Conservation (phyloP, 1,140 invertebrate genomes). For the Pseudomyrmex cubaensis region DNA sequence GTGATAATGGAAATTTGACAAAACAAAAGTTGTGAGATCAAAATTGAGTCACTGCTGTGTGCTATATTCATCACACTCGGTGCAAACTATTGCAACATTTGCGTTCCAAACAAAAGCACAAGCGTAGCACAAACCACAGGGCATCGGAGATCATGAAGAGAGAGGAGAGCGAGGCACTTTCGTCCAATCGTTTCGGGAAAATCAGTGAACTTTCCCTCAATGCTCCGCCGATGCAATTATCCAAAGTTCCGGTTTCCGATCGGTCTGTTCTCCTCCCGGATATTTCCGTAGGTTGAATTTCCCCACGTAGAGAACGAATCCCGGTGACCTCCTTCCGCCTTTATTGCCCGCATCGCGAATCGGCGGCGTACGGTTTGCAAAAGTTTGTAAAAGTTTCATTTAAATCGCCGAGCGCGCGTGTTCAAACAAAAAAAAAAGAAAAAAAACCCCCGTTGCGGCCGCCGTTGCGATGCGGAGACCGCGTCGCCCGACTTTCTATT, state of each 20-base stretch:
- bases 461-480: not conserved
- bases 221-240: conserved; percentile 62
- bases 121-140: not conserved
- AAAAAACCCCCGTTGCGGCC: not conserved
- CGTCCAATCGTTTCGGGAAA: conserved; percentile 10
- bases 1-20: too few species aligned
- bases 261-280: conserved; percentile 38
- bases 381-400: conserved; percentile 63
- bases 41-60: not conserved
- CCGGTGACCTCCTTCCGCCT: conserved; percentile 60
- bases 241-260: conserved; percentile 60
- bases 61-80: not conserved
- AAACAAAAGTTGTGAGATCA: not conserved
- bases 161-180: not conserved
- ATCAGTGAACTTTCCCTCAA: conserved; percentile 54
- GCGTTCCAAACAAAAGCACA: conserved; percentile 5
- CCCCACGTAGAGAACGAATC: conserved; percentile 29
- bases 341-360: conserved; percentile 67
- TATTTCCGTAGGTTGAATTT: conserved; percentile 65
- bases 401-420: conserved; percentile 24
- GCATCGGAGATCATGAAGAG: not conserved
- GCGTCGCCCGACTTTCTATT: conserved; percentile 5
- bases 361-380: conserved; percentile 2
- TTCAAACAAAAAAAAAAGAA: conserved; percentile 12
- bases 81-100: not conserved